Base-by-base conservation (phyloP, 2,113 vertebrate genomes). In the Rhagologus leucostigma region DNA sequence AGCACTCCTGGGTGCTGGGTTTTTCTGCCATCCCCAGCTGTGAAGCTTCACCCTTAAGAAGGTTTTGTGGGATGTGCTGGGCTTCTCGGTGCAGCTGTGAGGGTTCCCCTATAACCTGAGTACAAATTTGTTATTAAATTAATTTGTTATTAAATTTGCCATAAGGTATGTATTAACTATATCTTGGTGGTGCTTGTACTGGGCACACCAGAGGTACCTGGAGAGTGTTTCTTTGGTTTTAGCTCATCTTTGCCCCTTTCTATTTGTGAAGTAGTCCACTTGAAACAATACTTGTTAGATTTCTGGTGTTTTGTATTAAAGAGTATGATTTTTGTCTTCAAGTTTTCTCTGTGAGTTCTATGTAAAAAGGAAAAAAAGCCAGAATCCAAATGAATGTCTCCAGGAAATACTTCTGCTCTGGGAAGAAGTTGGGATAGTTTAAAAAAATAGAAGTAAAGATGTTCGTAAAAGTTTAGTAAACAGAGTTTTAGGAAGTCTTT, bases 301-400 rank as follows among this genome's bases (percentile, higher is more conserved):
- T 71, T 82, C 10, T 84, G 17, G 3, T 3, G 1, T 47, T 91
- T 64, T 78, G 14, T 55, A 55, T 35, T 62, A 52, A 7, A 5
- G 35, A 68, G 2, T 42, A 35, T 59, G 78, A 33, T 18, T 90
- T 90, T 86, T 74, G 29, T 44, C 13, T 50, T 78, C 22, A 41
- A 7, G 13, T 41, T 80, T 65, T 37, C 26, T 81, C 26, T 68
- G 33, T 75, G 33, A 79, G 13, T 47, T 69, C 42, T 9, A 2
- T n/a, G 35, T 42, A 55, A 67, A 80, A 37, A 39, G 16, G 13
- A 15, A 57, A 63, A 35, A 35, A 32, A 6, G 3, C 27, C 12
- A 20, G 35, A 62, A 84, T 70, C 13, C 10, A 49, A 64, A 46
- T n/a, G 6, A 69, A 50, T 0, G 0, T 50, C 29, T 62, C 46